These are phyloP conservation scores for Cuniculus paca DNA, from an alignment of 2,797 vertebrate genomes.

Conservation along the genomic window DNA sequence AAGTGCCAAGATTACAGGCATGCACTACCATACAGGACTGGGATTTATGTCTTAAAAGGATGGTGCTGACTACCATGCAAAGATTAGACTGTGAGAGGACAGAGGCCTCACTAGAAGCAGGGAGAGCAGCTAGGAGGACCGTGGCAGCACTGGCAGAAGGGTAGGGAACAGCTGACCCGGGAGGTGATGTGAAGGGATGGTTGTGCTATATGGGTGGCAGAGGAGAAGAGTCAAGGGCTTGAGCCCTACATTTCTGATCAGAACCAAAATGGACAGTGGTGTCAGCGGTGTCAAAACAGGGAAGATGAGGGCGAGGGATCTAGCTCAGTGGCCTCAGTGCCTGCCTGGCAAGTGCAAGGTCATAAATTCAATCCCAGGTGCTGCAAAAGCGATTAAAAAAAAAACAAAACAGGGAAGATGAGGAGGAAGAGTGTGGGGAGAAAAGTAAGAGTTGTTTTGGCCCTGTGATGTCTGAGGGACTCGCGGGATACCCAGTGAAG, in stretches of 20 bases:
- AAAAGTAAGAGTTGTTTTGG: neutral
- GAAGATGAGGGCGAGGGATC: too few species aligned
- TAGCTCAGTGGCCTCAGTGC: too few species aligned
- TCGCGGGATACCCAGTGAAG: neutral
- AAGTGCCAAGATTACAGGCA: neutral
- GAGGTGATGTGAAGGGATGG: neutral
- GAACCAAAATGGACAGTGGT: neutral
- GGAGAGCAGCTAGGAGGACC: neutral
- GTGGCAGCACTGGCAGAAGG: neutral
- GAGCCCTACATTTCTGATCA: neutral
- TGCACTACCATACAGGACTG: neutral
- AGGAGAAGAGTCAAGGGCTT: neutral
- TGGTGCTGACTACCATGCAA: neutral
- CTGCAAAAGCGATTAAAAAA: too few species aligned
- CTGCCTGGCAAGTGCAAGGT: too few species aligned
- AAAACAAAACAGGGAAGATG: neutral
- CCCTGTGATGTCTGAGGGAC: neutral
- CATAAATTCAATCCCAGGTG: too few species aligned
- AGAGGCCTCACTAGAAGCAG: neutral
- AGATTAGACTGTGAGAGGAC: neutral
- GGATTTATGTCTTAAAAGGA: neutral
- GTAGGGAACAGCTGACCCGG: neutral
- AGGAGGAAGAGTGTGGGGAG: neutral
- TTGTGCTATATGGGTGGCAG: fast-evolving
- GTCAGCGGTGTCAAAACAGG: neutral